Conservation (phyloP, 2,113 vertebrate genomes). For the Colaptes auratus region DNA sequence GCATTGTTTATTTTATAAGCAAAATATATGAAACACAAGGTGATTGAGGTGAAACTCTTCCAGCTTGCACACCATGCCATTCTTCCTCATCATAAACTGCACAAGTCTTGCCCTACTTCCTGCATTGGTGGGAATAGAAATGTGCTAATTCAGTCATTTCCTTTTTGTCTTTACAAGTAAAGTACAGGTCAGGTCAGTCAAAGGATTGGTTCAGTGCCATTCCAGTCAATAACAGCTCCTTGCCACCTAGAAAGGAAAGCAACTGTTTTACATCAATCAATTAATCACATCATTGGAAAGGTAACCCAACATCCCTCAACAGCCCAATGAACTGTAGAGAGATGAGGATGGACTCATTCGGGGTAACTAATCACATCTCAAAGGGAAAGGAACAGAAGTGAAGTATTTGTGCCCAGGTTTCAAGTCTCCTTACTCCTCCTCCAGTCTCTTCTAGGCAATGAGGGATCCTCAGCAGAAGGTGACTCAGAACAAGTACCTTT, state of each 20-base stretch:
- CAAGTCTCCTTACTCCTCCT: neutral
- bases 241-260: constrained; percentile 82
- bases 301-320: neutral
- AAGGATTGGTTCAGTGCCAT: constrained; percentile 92
- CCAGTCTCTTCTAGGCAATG: neutral
- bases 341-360: neutral
- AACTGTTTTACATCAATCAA: neutral
- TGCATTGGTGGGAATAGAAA: constrained; percentile 34
- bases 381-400: neutral
- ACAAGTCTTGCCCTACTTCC: neutral
- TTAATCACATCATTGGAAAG: neutral
- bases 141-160: constrained; percentile 23
- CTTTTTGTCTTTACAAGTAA: constrained; percentile 1
- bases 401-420: neutral
- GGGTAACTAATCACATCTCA: neutral
- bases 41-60: constrained; percentile 15
- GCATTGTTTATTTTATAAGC: neutral
- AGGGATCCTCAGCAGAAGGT: neutral
- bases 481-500: neutral
- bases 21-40: neutral
- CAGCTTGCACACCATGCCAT: neutral
- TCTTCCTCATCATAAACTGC: neutral
- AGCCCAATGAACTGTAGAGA: neutral
- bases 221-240: constrained; percentile 88
- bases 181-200: constrained; percentile 70